These are phyloP conservation scores for Zootoca vivipara DNA, from an alignment of 2,113 vertebrate genomes.

Conservation along the genomic window DNA sequence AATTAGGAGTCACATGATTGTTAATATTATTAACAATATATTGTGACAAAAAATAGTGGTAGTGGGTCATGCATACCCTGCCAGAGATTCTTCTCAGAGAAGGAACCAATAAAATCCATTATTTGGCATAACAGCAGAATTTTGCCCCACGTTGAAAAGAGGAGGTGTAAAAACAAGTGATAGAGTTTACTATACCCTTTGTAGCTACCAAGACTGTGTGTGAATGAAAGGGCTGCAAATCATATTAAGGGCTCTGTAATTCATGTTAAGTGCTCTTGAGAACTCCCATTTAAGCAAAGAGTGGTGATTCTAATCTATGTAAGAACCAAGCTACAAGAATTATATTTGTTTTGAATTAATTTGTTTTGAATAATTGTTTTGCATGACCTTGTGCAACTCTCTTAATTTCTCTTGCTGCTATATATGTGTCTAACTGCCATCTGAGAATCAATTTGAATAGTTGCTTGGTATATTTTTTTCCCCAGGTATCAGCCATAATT, in stretches of 20 bases:
- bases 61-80: background rate
- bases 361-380: conserved; percentile 27
- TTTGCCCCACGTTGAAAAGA: background rate
- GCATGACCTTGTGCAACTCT: conserved; percentile 17
- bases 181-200: background rate
- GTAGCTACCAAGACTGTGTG: background rate
- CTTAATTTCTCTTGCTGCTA: conserved; percentile 11
- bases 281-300: conserved; percentile 19
- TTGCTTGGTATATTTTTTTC: conserved; percentile 27
- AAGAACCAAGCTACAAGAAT: background rate
- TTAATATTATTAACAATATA: background rate
- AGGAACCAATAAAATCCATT: background rate
- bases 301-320: conserved; percentile 5
- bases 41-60: background rate
- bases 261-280: conserved; percentile 7
- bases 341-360: conserved; percentile 26
- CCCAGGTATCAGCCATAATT: conserved; percentile 19
- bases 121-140: background rate
- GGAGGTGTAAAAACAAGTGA: background rate
- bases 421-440: conserved; percentile 21
- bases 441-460: conserved; percentile 30
- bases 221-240: background rate
- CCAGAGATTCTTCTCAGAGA: background rate
- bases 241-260: background rate
- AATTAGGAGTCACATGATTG: background rate